Base-by-base conservation (phyloP, 2,888 invertebrate species). In the Xestia xanthographa region DNA sequence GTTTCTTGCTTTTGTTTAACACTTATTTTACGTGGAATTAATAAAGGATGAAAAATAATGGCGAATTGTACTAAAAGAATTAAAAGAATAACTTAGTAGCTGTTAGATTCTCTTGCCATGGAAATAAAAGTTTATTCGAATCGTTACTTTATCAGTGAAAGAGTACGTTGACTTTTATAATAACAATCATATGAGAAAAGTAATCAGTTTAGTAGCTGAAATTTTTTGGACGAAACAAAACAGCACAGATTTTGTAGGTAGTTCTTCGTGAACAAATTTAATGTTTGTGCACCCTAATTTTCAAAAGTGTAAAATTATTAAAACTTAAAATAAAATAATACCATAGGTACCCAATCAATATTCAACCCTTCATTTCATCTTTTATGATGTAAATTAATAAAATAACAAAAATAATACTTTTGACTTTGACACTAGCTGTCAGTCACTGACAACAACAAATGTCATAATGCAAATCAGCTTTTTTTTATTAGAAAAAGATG, bases 401-500 rank as follows among this genome's bases (percentile, higher is more conserved):
- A 41, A 63, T n/a, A 63, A 74, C 56, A 71, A 71, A 82, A 79
- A 79, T 76, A 79, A 75, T 73, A 84, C 71, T 84, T 88, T 86
- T 85, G 86, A 88, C 85, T 87, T 87, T 88, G 83, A 86, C 87
- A 84, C 80, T 84, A 62, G 79, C 80, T 82, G 89, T 89, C 89
- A 89, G 71, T 84, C 82, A 78, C 38, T 80, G 86, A 86, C 88
- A 90, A 81, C 82, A 87, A 89, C 88, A 90, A 92, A 92, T 91
- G 90, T 90, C 88, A 90, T 76, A 87, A 95, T 94, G 93, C 91
- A 94, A 94, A 93, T 92, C 77, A 85, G 75, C 79, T 85, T 90
- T 88, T 88, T 91, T 90, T 86, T 87, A 87, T 87, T 87, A 74
- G 82, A 89, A 91, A 91, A 88, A 88, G 91, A 92, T 90, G 92